Evolutionary conservation across 1,140 invertebrate species (phyloP), one percentile per base, ranked within the genome.

Genomic region (Lordiphosa collinella): DNA sequence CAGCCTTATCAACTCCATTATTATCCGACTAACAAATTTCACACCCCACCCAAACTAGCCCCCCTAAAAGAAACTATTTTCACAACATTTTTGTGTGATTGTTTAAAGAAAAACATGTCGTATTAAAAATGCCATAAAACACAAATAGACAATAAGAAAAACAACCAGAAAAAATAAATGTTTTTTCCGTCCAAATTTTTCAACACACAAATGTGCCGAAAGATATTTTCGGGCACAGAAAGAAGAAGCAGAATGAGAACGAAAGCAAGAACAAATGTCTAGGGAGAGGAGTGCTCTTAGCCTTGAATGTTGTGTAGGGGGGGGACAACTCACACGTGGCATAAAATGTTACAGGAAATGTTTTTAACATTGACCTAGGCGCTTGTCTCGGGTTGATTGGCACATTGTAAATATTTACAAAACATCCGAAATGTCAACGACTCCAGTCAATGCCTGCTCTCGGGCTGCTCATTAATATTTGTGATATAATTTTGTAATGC

Each of bases 401-500:
- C 25, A 29, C 8, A 8, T 29, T 29, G 25, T 29, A 29, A 29
- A 29, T 25, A 48, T 35, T 32, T 35, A 12, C 32, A 29, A 48
- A 34, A 12, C 46, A 16, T 29, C 44, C 41, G 12, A 65, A 76
- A 80, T 82, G 76, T 82, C 76, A 79, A 80, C 70, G 75, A 72
- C 75, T 70, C 50, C 14, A 58, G 75, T 79, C 75, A 82, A 72
- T 75, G 76, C 58, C 60, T 36, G 50, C 34, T 56, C 48, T 11
- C 47, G 40, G 65, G 48, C 50, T 62, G 40, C 50, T 68, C 53
- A 57, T 46, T 54, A 74, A 43, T 54, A 66, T 51, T 53, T 59
- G 62, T 82, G 78, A 80, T 80, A 80, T 80, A 80, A 80, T 80
- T 80, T 76, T 50, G 31, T 32, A 18, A 36, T 36, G 34, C 31